Conservation (phyloP, 2,888 invertebrate species). For the Macaria notata region DNA sequence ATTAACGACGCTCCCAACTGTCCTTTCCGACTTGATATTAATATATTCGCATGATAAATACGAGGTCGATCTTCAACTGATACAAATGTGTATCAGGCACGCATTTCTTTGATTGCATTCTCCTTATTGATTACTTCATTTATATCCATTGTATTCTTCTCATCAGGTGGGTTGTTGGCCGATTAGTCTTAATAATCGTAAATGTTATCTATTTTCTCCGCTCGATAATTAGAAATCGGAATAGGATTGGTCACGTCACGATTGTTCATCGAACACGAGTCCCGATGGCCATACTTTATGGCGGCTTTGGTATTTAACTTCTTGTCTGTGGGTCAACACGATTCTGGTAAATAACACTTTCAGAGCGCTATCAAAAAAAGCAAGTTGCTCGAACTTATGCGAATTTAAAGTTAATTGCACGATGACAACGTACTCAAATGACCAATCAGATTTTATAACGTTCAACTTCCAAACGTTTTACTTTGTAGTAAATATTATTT, state of each 20-base stretch:
- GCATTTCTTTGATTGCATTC: slow-evolving; percentile 38
- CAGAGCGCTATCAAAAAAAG: neutral
- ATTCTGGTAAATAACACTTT: slow-evolving; percentile 8
- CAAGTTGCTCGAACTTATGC: neutral
- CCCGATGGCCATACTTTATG: slow-evolving; percentile 39
- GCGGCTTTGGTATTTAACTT: slow-evolving; percentile 13
- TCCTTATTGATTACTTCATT: slow-evolving; percentile 43
- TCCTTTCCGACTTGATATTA: slow-evolving; percentile 27
- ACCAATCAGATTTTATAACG: too few species aligned
- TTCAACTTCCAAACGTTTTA: too few species aligned
- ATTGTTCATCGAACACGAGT: slow-evolving; percentile 50
- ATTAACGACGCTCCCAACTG: slow-evolving; percentile 17
- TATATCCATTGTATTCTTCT: slow-evolving; percentile 38
- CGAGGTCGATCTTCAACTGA: slow-evolving; percentile 23
- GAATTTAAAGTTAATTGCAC: too few species aligned
- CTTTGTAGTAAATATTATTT: too few species aligned
- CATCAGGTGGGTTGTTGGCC: slow-evolving; percentile 35
- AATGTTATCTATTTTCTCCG: slow-evolving; percentile 49
- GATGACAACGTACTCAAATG: too few species aligned
- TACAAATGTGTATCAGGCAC: slow-evolving; percentile 38
- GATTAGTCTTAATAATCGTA: slow-evolving; percentile 45
- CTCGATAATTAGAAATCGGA: slow-evolving; percentile 60
- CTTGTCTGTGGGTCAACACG: slow-evolving; percentile 6
- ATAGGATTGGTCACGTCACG: slow-evolving; percentile 57
- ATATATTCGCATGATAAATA: slow-evolving; percentile 36